Evolutionary conservation across 2,113 vertebrate genomes (phyloP).

Genomic region (Mormoops blainvillei): DNA sequence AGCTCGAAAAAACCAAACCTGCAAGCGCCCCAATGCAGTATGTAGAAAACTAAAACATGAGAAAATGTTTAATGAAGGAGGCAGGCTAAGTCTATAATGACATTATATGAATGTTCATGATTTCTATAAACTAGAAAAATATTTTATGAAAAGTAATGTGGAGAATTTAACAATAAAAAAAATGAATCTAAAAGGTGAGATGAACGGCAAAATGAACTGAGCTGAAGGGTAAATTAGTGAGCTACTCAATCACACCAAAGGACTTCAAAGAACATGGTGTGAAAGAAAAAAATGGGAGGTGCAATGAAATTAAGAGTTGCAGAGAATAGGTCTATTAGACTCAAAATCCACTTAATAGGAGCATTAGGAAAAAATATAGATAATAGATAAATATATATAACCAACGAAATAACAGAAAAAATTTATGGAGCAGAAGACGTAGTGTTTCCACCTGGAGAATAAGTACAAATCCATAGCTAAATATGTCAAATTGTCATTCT

Average conservation of each 20-base stretch:
- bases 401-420: not conserved
- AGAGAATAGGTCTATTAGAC: not conserved
- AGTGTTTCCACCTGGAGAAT: not conserved
- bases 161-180: not conserved
- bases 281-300: not conserved
- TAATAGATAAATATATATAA: not conserved
- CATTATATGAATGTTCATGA: not conserved
- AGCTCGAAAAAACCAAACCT: not conserved
- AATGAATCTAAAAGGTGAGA: not conserved
- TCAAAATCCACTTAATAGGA: not conserved
- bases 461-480: not conserved
- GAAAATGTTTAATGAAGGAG: not conserved
- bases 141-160: not conserved
- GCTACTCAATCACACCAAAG: not conserved
- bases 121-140: not conserved
- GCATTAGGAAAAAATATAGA: not conserved
- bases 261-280: not conserved
- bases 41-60: not conserved
- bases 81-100: not conserved
- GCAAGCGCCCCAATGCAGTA: not conserved
- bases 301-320: not conserved
- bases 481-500: not conserved
- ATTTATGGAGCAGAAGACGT: not conserved
- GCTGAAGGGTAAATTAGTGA: not conserved
- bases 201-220: not conserved